Evolutionary conservation across 1,140 invertebrate genomes (phyloP).

Genomic region (Aphaenogaster rudis): DNA sequence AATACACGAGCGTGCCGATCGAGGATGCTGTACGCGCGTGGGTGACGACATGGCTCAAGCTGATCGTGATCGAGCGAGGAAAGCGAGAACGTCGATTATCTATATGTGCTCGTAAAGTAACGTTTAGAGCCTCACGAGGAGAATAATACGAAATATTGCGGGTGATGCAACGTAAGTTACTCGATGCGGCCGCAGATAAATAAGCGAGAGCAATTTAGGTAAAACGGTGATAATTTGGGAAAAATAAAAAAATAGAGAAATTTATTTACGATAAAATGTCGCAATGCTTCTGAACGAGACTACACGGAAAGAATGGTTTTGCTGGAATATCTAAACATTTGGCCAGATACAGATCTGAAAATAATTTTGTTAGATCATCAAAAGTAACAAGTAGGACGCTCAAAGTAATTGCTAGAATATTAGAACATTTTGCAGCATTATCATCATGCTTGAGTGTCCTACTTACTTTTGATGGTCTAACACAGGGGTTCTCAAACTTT

Average conservation of each 20-base stretch:
- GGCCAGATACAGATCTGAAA: too few species aligned
- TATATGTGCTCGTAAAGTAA: conserved; percentile 41
- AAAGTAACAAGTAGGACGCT: too few species aligned
- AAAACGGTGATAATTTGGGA: neutral
- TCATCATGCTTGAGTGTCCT: too few species aligned
- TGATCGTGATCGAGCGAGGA: conserved; percentile 57
- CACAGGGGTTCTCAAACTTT: too few species aligned
- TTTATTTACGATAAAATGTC: neutral
- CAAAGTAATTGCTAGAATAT: too few species aligned
- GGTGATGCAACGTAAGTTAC: neutral
- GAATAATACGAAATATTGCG: conserved; percentile 1
- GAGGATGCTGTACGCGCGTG: conserved; percentile 60
- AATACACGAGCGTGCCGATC: conserved; percentile 41
- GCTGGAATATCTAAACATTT: too few species aligned
- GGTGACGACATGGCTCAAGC: conserved; percentile 61
- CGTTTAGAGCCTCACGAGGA: neutral
- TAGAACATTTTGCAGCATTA: too few species aligned
- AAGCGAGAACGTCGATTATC: conserved; percentile 26
- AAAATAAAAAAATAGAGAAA: neutral
- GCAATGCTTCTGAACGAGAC: neutral
- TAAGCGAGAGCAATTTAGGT: neutral
- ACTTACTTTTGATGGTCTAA: too few species aligned
- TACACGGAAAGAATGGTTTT: too few species aligned
- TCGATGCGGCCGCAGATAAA: neutral
- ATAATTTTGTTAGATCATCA: too few species aligned